phyloP scores from a whole-genome alignment of 1,140 invertebrate species.

The Carposina sasakii region DNA sequence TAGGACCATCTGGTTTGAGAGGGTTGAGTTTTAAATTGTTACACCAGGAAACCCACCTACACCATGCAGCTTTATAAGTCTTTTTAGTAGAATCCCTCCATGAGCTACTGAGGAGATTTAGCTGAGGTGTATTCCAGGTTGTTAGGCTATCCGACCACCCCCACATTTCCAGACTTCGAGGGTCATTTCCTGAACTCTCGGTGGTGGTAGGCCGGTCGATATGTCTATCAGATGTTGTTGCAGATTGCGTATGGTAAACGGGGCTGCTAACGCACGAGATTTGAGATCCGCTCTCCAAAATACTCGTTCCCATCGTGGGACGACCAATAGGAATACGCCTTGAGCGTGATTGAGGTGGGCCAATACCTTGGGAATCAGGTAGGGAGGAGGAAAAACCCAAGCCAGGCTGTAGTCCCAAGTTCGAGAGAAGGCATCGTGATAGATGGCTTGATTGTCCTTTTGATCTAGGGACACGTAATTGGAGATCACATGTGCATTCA shows the following conservation, averaged over 20 bases:
- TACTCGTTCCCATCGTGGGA: slow-evolving; percentile 16
- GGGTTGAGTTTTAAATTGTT: slow-evolving; percentile 12
- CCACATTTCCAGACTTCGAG: slow-evolving; percentile 20
- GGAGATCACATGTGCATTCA: slow-evolving; percentile 28
- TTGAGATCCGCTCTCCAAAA: slow-evolving; percentile 24
- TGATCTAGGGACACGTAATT: slow-evolving; percentile 23
- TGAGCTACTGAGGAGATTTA: slow-evolving; percentile 7
- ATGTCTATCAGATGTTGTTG: slow-evolving; percentile 16
- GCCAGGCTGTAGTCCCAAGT: slow-evolving; percentile 17
- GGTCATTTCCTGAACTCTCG: slow-evolving; percentile 22
- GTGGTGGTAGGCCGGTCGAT: slow-evolving; percentile 16
- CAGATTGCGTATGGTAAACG: slow-evolving; percentile 15
- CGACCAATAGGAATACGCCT: slow-evolving; percentile 22
- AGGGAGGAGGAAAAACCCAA: slow-evolving; percentile 28
- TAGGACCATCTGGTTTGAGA: slow-evolving; percentile 12
- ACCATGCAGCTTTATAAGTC: slow-evolving; percentile 24
- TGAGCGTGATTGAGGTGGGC: slow-evolving; percentile 12
- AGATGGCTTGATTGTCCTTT: slow-evolving; percentile 27
- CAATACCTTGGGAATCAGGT: slow-evolving; percentile 19
- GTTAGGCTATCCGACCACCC: slow-evolving; percentile 21
- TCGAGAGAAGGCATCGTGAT: slow-evolving; percentile 31
- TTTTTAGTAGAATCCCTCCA: slow-evolving; percentile 29
- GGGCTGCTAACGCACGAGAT: slow-evolving; percentile 12
- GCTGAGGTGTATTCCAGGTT: slow-evolving; percentile 14
- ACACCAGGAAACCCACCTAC: slow-evolving; percentile 21